Evolutionary conservation across 2,113 vertebrate genomes (phyloP).

Genomic region (Gadus chalcogrammus): DNA sequence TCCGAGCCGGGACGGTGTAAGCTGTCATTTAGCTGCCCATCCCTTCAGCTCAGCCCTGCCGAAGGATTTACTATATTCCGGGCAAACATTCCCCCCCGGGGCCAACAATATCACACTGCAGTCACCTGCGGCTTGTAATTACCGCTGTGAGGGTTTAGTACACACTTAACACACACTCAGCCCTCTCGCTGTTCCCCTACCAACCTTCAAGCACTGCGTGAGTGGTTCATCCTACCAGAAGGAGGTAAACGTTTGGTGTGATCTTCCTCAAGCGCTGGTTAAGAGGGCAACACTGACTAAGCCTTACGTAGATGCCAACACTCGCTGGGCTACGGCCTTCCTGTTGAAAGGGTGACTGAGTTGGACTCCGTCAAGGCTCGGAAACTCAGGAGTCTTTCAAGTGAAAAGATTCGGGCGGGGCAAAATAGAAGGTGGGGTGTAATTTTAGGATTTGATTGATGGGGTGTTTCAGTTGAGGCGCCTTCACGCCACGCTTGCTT

Average conservation of each 20-base stretch:
- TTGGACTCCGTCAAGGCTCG: too few relatives aligned
- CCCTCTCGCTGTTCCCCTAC: background rate
- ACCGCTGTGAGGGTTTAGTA: conserved; percentile 22
- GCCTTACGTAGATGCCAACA: too few relatives aligned
- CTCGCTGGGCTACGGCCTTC: too few relatives aligned
- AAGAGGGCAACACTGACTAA: too few relatives aligned
- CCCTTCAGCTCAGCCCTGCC: conserved; percentile 27
- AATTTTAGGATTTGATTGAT: too few relatives aligned
- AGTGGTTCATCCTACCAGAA: background rate
- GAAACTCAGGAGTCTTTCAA: too few relatives aligned
- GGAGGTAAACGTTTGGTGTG: background rate
- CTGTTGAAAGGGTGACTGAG: too few relatives aligned
- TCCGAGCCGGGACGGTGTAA: background rate
- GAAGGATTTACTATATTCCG: conserved; percentile 35
- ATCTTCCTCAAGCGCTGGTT: too few relatives aligned
- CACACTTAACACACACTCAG: conserved; percentile 3
- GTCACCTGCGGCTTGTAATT: conserved; percentile 42
- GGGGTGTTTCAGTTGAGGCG: too few relatives aligned
- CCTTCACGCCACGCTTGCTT: too few relatives aligned
- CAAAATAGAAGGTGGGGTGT: too few relatives aligned
- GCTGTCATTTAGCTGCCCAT: conserved; percentile 20
- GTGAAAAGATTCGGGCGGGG: too few relatives aligned
- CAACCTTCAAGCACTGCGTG: background rate
- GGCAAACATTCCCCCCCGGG: conserved; percentile 8
- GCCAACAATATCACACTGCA: conserved; percentile 36